Percentiles rank a stretch among this genome's conserved stretches.
phyloP scores from a whole-genome alignment of 2,113 vertebrate species.

The Leucoraja erinaceus region DNA sequence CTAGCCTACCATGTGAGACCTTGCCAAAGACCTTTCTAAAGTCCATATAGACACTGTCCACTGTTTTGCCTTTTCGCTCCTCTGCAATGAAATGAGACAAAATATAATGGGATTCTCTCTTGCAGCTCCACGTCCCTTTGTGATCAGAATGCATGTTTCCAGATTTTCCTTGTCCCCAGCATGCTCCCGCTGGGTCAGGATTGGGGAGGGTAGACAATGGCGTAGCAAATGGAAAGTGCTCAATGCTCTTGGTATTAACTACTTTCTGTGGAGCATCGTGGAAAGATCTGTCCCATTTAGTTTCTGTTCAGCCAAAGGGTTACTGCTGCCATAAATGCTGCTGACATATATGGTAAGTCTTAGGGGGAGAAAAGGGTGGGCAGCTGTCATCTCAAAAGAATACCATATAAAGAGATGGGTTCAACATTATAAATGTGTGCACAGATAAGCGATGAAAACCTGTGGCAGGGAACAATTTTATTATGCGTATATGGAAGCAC shows the following conservation, averaged over 20 bases:
- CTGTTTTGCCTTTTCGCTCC: too few species aligned
- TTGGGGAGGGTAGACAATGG: background rate
- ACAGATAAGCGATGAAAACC: background rate
- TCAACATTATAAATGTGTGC: background rate
- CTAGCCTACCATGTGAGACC: too few species aligned
- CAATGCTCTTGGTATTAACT: background rate
- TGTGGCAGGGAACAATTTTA: background rate
- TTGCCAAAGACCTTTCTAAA: too few species aligned
- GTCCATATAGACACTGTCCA: too few species aligned
- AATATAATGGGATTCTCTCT: too few species aligned
- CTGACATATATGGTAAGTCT: background rate
- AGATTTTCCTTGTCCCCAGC: background rate
- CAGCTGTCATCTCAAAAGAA: background rate
- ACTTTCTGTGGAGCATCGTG: background rate
- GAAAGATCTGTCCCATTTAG: background rate
- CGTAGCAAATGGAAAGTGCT: background rate
- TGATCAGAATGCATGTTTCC: background rate
- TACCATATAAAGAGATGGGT: background rate
- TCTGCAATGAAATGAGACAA: too few species aligned
- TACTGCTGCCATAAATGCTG: background rate
- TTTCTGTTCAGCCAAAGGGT: background rate
- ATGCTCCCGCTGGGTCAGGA: background rate
- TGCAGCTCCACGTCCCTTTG: background rate
- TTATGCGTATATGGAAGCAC: constrained; percentile 10
- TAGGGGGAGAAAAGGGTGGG: background rate